phyloP scores from a whole-genome alignment of 2,797 vertebrate genomes.

The Salarias fasciatus region DNA sequence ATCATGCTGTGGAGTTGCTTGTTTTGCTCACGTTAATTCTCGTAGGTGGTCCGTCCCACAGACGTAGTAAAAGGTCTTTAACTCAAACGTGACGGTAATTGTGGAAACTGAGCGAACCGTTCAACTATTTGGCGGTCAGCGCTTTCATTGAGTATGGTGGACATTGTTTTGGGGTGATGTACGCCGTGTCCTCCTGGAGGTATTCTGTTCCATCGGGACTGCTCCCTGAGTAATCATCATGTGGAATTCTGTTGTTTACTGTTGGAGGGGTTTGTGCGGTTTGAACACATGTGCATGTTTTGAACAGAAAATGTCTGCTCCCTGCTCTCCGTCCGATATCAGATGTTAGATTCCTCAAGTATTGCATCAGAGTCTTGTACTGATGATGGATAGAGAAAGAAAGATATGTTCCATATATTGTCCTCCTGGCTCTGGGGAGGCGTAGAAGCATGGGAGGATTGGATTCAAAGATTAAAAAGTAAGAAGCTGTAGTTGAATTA shows the following conservation, averaged over 20 bases:
- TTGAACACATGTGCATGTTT: slow-evolving; percentile 7
- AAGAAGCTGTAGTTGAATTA: background rate
- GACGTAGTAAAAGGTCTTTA: slow-evolving; percentile 20
- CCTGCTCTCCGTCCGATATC: slow-evolving; percentile 2
- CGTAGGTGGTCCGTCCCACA: slow-evolving; percentile 39
- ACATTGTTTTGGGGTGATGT: slow-evolving; percentile 56
- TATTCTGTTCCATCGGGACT: slow-evolving; percentile 13
- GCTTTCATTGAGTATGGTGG: slow-evolving; percentile 49
- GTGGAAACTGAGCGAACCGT: slow-evolving; percentile 43
- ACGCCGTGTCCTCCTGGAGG: slow-evolving; percentile 16
- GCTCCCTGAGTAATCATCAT: slow-evolving; percentile 13
- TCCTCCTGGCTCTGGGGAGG: too few relatives aligned
- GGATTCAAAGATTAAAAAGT: too few relatives aligned
- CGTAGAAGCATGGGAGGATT: too few relatives aligned
- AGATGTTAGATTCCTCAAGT: slow-evolving; percentile 32
- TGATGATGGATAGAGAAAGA: too few relatives aligned
- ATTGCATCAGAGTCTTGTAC: slow-evolving; percentile 31
- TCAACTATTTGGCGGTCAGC: slow-evolving; percentile 29
- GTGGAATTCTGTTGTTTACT: slow-evolving; percentile 23
- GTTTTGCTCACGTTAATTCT: slow-evolving; percentile 5
- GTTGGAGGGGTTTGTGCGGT: slow-evolving; percentile 4
- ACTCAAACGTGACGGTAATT: slow-evolving; percentile 42
- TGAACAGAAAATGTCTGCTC: background rate
- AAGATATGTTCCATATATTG: too few relatives aligned
- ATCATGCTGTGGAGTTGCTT: background rate